phyloP scores from a whole-genome alignment of 2,797 vertebrate species.

The Choloepus didactylus region DNA sequence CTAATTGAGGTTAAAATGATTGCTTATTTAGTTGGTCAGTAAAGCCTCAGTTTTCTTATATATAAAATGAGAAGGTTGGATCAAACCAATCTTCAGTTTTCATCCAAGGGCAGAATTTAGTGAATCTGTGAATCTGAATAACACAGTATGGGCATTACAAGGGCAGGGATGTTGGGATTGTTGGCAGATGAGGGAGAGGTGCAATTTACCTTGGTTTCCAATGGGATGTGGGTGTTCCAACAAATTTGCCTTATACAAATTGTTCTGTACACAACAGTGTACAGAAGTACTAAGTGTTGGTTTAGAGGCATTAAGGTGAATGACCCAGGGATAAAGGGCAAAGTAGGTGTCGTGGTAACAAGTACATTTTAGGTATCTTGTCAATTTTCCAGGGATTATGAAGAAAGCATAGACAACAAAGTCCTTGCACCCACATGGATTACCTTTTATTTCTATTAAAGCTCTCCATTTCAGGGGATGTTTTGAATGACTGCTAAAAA shows the following conservation, averaged over 20 bases:
- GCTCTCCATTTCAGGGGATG: background rate
- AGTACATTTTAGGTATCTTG: background rate
- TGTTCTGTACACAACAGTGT: no score
- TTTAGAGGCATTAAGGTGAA: background rate
- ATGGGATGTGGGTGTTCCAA: background rate
- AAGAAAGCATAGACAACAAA: background rate
- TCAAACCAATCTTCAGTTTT: background rate
- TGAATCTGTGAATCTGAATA: background rate
- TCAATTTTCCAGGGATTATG: background rate
- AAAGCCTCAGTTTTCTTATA: constrained; percentile 34
- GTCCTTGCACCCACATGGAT: background rate
- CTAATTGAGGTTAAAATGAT: constrained; percentile 26
- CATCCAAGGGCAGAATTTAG: background rate
- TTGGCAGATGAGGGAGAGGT: background rate
- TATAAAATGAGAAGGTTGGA: background rate
- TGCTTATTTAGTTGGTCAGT: background rate
- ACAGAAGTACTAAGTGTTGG: background rate
- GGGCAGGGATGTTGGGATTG: background rate
- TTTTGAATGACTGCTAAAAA: constrained; percentile 5
- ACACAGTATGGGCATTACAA: background rate
- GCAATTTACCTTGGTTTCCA: background rate
- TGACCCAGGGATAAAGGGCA: background rate
- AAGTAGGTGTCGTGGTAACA: background rate
- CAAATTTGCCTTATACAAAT: background rate
- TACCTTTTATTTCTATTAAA: constrained; percentile 11